phyloP scores from a whole-genome alignment of 2,797 vertebrate species.

The Kryptopterus vitreolus region DNA sequence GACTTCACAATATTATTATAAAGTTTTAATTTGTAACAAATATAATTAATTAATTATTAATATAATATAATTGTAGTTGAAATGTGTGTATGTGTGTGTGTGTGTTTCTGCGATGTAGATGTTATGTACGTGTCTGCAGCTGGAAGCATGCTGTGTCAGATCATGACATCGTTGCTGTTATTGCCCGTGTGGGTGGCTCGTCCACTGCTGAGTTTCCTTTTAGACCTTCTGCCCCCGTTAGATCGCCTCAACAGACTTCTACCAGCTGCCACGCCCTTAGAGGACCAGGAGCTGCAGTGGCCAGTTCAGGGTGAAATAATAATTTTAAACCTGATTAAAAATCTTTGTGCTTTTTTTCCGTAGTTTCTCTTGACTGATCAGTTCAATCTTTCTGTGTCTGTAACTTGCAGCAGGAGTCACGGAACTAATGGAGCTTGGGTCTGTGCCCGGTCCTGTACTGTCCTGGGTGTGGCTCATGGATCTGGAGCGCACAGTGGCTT shows the following conservation, averaged over 20 bases:
- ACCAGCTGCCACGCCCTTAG: constrained; percentile 87
- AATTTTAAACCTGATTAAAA: neutral
- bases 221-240: constrained; percentile 91
- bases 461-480: constrained; percentile 98
- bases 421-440: constrained; percentile 83
- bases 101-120: constrained; percentile 68
- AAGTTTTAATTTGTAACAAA: too few relatives aligned
- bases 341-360: neutral
- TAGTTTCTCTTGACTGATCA: neutral
- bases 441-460: constrained; percentile 79
- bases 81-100: neutral
- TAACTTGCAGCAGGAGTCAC: constrained; percentile 76
- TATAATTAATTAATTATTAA: too few relatives aligned
- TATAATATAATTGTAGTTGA: too few relatives aligned
- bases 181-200: constrained; percentile 91
- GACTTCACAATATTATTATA: neutral
- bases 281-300: constrained; percentile 98
- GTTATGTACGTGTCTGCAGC: constrained; percentile 95
- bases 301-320: constrained; percentile 87
- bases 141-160: constrained; percentile 97
- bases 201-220: constrained; percentile 86
- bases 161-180: constrained; percentile 87
- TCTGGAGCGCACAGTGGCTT: constrained; percentile 89
- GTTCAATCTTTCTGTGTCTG: neutral
- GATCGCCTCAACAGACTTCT: constrained; percentile 90